Percentiles rank a stretch among this genome's conserved stretches.
Evolutionary conservation across 2,888 invertebrate genomes (phyloP).

Genomic region (Athalia cordata): DNA sequence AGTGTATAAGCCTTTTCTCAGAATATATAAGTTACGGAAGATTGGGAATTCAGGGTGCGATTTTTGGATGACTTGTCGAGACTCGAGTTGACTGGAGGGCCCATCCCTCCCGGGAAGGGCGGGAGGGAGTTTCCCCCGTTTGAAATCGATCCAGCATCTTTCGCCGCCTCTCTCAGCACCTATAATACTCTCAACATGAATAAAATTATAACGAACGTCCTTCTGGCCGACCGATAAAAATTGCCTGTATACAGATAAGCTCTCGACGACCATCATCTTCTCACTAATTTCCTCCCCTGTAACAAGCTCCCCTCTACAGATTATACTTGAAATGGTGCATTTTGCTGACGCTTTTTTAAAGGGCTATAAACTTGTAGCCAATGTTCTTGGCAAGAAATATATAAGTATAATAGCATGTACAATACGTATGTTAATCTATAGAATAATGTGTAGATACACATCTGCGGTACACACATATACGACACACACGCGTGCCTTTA

Average conservation of each 20-base stretch:
- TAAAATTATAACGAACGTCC: slow-evolving; percentile 39
- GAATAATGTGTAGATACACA: neutral
- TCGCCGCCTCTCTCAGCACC: neutral
- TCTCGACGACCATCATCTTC: neutral
- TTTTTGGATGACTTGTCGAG: neutral
- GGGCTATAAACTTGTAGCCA: slow-evolving; percentile 13
- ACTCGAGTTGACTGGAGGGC: slow-evolving; percentile 24
- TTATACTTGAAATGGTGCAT: slow-evolving; percentile 14
- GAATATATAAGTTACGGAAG: slow-evolving; percentile 13
- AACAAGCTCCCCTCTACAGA: neutral
- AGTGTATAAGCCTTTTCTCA: neutral
- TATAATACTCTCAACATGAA: slow-evolving; percentile 10
- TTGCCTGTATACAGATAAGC: slow-evolving; percentile 1
- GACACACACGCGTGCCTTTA: neutral
- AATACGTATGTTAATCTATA: slow-evolving; percentile 25
- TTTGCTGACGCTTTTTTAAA: slow-evolving; percentile 25
- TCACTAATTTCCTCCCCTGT: neutral
- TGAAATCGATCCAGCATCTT: slow-evolving; percentile 40
- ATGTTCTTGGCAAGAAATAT: neutral
- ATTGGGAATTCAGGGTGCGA: slow-evolving; percentile 1
- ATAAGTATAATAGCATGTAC: too few relatives aligned
- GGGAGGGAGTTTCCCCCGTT: slow-evolving; percentile 22
- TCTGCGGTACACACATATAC: neutral
- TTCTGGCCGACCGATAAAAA: slow-evolving; percentile 12
- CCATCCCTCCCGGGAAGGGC: neutral